These are phyloP conservation scores for Pygoscelis adeliae DNA, from an alignment of 2,113 vertebrate species.

Conservation along the genomic window DNA sequence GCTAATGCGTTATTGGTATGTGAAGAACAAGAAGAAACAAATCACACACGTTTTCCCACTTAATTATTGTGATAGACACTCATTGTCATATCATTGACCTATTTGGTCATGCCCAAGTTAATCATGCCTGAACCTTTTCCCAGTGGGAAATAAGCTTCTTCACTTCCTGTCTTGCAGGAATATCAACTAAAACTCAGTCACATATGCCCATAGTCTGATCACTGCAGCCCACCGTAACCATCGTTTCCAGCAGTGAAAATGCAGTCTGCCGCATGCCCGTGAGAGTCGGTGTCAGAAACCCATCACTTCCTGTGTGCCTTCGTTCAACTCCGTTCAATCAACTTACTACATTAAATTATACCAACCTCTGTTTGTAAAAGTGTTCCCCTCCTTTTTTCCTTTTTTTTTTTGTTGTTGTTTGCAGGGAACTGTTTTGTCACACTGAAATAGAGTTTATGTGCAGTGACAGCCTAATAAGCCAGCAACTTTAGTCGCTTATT, in stretches of 20 bases:
- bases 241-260: constrained; percentile 61
- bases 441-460: constrained; percentile 81
- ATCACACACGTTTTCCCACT: constrained; percentile 78
- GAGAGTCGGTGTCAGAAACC: constrained; percentile 74
- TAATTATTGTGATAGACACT: constrained; percentile 83
- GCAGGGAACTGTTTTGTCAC: constrained; percentile 77
- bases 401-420: constrained; percentile 27
- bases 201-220: constrained; percentile 70
- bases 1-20: constrained; percentile 75
- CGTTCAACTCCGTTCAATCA: constrained; percentile 42
- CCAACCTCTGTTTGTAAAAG: constrained; percentile 55
- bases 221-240: constrained; percentile 57
- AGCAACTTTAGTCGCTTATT: constrained; percentile 88
- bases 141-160: constrained; percentile 79
- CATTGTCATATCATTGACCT: constrained; percentile 83
- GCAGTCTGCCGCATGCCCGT: constrained; percentile 39
- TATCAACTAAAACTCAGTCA: constrained; percentile 81
- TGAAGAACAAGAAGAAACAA: constrained; percentile 80
- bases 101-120: constrained; percentile 85
- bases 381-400: neutral
- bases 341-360: constrained; percentile 73
- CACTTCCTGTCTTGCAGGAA: constrained; percentile 79
- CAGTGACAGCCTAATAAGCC: constrained; percentile 87
- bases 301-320: constrained; percentile 66
- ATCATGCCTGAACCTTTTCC: constrained; percentile 84